Evolutionary conservation across 2,797 vertebrate species (phyloP).

Genomic region (Paratrypauchen microcephalus): DNA sequence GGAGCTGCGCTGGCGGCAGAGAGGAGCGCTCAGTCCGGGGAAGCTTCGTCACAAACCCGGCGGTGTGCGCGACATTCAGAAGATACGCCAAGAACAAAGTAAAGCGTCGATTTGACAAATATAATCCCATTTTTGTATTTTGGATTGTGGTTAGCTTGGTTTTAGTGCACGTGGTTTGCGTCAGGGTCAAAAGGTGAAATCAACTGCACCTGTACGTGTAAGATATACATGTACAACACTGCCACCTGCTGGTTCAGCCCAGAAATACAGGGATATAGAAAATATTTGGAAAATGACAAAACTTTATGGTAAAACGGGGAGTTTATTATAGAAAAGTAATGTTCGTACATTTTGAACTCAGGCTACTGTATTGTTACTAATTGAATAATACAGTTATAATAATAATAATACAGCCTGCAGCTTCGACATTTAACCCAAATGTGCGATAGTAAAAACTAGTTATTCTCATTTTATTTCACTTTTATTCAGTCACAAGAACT

Average conservation of each 20-base stretch:
- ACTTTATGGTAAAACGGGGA: too few species aligned
- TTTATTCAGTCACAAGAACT: too few species aligned
- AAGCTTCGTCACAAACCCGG: neutral
- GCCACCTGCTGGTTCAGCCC: neutral
- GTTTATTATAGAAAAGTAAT: too few species aligned
- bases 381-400: too few species aligned
- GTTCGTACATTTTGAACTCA: too few species aligned
- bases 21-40: neutral
- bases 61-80: slow-evolving; percentile 8
- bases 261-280: neutral
- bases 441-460: too few species aligned
- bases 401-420: too few species aligned
- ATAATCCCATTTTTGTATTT: neutral
- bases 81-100: slow-evolving; percentile 13
- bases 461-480: too few species aligned
- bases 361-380: too few species aligned
- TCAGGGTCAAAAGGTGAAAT: neutral
- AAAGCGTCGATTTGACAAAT: neutral
- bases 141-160: neutral
- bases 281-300: neutral
- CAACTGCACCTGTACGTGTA: neutral
- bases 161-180: neutral
- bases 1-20: slow-evolving; percentile 36
- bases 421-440: too few species aligned
- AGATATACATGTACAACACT: neutral